Base-by-base conservation (phyloP, 1,140 invertebrate species). In the Polypedilum pembai region DNA sequence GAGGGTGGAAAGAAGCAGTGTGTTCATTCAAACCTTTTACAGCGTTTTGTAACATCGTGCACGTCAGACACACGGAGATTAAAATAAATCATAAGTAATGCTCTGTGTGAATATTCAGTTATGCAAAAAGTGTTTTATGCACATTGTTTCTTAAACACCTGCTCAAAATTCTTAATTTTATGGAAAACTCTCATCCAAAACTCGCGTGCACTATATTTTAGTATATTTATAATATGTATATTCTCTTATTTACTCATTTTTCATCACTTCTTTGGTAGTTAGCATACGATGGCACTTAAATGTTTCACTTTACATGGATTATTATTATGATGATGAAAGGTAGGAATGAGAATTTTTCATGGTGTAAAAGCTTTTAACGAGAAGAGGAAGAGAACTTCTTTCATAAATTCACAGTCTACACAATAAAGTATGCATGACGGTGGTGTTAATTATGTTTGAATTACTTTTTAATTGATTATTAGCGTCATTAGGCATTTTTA, bases 71-170 rank as follows among this genome's bases (percentile, higher is more conserved):
- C 65, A 69, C 12, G 20, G 20, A 69, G 45, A 56, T 56, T 8
- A 18, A 18, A 69, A 69, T 69, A 69, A 69, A 69, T 69, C 65
- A 69, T 69, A 8, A 1, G 8, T 18, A 66, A 20, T 20, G 20
- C 65, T 20, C 20, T 20, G 17, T 20, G 20, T 10, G 17, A 20
- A 69, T 69, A 69, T 69, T 56, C 17, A 8, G 20, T 21, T 69
- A 69, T 69, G 65, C 65, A 69, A 20, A 69, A 69, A 69, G 65
- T 69, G 65, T 69, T 69, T 69, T 21, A 69, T 69, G 65, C 65
- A 69, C 65, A 69, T 69, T 69, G 65, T 69, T 69, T 69, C 20
- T 69, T 69, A 69, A 69, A 69, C 65, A 69, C 65, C 65, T 69
- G 65, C 65, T 69, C 17, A 69, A 69, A 69, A 69, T 69, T 69